Percentiles rank a stretch among this genome's conserved stretches.
These are phyloP conservation scores for Rhinolophus sinicus DNA, from an alignment of 2,113 vertebrate species.

Conservation along the genomic window DNA sequence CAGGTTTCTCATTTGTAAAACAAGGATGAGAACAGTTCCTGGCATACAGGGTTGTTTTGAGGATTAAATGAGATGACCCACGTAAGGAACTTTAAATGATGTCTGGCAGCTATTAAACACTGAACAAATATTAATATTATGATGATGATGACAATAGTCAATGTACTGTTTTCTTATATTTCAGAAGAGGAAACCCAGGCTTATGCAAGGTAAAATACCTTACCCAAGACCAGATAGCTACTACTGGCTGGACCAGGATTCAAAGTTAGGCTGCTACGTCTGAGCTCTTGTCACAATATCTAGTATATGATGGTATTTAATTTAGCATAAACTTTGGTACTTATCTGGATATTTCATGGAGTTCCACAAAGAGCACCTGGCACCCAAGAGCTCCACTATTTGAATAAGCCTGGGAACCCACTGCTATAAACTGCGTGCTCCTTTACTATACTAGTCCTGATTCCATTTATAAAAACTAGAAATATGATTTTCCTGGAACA, in stretches of 20 bases:
- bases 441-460: background rate
- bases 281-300: background rate
- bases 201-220: background rate
- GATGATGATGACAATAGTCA: background rate
- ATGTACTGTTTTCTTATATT: background rate
- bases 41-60: background rate
- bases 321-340: background rate
- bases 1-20: background rate
- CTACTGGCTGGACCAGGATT: background rate
- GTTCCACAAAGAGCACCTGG: background rate
- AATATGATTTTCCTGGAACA: background rate
- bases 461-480: background rate
- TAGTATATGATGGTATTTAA: background rate
- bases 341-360: background rate
- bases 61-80: background rate
- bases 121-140: background rate
- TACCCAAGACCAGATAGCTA: background rate
- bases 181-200: background rate
- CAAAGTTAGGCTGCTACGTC: background rate
- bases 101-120: background rate
- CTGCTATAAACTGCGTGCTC: background rate
- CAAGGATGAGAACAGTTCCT: background rate
- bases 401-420: background rate
- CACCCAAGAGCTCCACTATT: background rate
- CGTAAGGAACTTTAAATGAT: background rate